Conservation (phyloP, 2,797 vertebrate genomes). For the Discoglossus pictus region DNA sequence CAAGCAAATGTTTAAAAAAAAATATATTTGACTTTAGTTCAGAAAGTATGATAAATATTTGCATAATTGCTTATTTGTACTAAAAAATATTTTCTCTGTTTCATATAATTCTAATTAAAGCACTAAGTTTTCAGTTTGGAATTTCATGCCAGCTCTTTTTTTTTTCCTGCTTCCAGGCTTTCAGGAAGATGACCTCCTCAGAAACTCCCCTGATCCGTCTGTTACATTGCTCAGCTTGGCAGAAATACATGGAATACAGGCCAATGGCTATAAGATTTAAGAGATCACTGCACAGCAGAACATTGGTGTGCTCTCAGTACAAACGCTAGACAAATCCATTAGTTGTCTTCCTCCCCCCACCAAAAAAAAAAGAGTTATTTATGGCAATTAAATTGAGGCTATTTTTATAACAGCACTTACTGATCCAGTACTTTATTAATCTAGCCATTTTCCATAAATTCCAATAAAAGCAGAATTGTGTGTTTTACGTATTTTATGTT, state of each 20-base stretch:
- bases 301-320: not conserved
- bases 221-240: conserved; percentile 12
- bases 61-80: not conserved
- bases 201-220: conserved; percentile 1
- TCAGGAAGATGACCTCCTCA: not conserved
- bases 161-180: not conserved
- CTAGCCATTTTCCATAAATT: no score
- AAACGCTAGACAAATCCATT: conserved; percentile 6
- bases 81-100: no score
- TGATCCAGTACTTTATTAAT: no score
- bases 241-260: not conserved
- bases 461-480: no score
- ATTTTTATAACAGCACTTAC: conserved; percentile 4
- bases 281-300: conserved; percentile 6
- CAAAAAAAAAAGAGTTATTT: conserved; percentile 10
- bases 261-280: conserved; percentile 17
- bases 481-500: no score
- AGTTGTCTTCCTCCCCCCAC: not conserved
- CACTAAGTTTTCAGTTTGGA: not conserved
- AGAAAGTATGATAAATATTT: not conserved
- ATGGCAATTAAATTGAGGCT: not conserved
- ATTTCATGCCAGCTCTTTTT: not conserved
- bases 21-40: not conserved
- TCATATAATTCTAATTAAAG: not conserved
- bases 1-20: conserved; percentile 1